A percentile compares a stretch with the other conserved stretches of the same genome.
Conservation (phyloP, 2,113 vertebrate genomes). For the Pardalotus punctatus region DNA sequence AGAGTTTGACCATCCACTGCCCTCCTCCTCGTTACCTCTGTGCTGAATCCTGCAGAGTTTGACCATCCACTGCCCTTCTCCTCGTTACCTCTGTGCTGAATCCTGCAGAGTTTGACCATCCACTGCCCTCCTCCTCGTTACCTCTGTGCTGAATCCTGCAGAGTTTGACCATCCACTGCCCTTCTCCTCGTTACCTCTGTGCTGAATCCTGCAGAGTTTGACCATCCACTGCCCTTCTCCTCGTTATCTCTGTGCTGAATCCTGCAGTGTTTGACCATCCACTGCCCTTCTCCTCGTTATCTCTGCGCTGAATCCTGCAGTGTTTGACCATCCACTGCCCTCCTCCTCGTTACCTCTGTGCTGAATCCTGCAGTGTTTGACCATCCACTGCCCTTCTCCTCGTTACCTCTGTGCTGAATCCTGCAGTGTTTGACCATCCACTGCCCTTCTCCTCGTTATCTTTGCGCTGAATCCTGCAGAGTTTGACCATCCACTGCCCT, state of each 20-base stretch:
- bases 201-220: too few species aligned
- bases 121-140: rapidly evolving
- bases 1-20: too few species aligned
- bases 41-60: neutral
- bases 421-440: neutral
- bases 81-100: neutral
- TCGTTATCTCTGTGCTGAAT: too few species aligned
- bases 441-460: rapidly evolving
- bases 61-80: too few species aligned
- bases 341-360: too few species aligned
- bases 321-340: rapidly evolving
- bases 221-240: neutral
- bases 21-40: neutral
- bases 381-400: neutral
- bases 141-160: too few species aligned
- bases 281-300: rapidly evolving
- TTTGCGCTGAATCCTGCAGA: too few species aligned
- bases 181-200: too few species aligned
- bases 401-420: too few species aligned
- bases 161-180: rapidly evolving
- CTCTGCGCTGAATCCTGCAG: too few species aligned
- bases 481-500: too few species aligned
- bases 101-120: neutral
- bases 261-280: neutral
- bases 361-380: too few species aligned